These are phyloP conservation scores for Cylas formicarius DNA, from an alignment of 1,140 invertebrate genomes.

Conservation along the genomic window DNA sequence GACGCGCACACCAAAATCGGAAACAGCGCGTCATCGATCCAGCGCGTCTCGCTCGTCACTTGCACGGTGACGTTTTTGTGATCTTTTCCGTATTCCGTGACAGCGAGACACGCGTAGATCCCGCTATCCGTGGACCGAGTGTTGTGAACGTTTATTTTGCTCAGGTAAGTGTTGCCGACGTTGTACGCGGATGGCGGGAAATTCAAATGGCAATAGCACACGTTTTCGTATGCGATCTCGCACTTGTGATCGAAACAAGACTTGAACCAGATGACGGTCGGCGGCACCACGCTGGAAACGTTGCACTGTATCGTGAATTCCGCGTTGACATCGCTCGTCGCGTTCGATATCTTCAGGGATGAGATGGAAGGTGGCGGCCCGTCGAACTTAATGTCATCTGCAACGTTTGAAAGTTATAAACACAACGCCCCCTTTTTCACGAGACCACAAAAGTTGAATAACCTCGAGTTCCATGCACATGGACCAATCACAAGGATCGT, in stretches of 20 bases:
- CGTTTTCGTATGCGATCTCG: slow-evolving; percentile 26
- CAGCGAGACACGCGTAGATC: slow-evolving; percentile 34
- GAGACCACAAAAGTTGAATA: no score
- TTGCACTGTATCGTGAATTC: slow-evolving; percentile 36
- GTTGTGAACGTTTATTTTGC: slow-evolving; percentile 36
- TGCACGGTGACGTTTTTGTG: slow-evolving; percentile 27
- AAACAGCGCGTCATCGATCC: no score
- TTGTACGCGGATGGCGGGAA: slow-evolving; percentile 16
- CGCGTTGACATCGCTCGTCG: slow-evolving; percentile 24
- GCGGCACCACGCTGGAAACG: slow-evolving; percentile 28
- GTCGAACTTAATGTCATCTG: slow-evolving; percentile 20
- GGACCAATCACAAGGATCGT: no score
- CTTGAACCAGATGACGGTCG: slow-evolving; percentile 36
- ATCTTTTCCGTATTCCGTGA: slow-evolving; percentile 30
- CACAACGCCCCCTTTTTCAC: no score
- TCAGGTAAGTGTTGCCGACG: slow-evolving; percentile 30
- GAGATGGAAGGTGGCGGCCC: slow-evolving; percentile 26
- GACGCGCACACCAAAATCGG: no score
- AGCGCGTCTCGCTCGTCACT: no score
- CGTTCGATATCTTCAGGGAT: slow-evolving; percentile 26
- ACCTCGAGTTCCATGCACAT: no score
- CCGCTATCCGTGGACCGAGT: slow-evolving; percentile 30
- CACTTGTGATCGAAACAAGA: slow-evolving; percentile 28
- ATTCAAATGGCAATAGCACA: slow-evolving; percentile 30
- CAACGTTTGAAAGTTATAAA: no score